phyloP scores from a whole-genome alignment of 1,140 invertebrate species.

The Dolichoris vasculosae region DNA sequence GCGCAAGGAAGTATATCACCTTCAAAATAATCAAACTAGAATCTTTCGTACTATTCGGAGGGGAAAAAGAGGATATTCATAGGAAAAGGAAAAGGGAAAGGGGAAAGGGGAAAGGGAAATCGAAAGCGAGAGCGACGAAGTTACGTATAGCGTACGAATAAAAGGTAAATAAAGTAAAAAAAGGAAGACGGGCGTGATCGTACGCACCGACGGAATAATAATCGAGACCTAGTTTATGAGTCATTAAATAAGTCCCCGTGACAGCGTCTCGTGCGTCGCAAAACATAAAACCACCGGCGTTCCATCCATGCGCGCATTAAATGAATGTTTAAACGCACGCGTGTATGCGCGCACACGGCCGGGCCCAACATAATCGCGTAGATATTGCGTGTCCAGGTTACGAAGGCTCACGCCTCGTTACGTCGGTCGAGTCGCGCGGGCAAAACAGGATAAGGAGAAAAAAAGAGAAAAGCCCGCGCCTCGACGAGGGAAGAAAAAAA shows the following conservation, averaged over 20 bases:
- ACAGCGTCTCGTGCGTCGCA: neutral
- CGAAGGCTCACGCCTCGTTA: constrained; percentile 3
- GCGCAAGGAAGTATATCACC: neutral
- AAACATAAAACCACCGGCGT: neutral
- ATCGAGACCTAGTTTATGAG: constrained; percentile 59
- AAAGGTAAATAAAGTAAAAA: too few species aligned
- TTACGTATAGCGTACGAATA: too few species aligned
- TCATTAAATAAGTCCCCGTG: constrained; percentile 58
- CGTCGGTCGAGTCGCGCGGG: neutral
- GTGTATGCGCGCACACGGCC: neutral
- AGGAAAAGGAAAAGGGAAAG: neutral
- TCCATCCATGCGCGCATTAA: neutral
- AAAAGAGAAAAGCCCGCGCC: constrained; percentile 6
- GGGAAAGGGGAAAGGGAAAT: too few species aligned
- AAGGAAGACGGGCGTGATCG: neutral
- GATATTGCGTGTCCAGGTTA: neutral
- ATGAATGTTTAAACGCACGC: neutral
- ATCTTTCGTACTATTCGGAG: neutral
- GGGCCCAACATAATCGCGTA: neutral
- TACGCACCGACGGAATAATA: constrained; percentile 2
- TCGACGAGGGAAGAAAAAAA: constrained; percentile 4
- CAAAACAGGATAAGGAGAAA: neutral
- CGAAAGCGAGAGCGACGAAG: too few species aligned
- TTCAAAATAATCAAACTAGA: neutral
- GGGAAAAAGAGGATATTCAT: neutral